Base-by-base conservation (phyloP, 2,888 invertebrate genomes). In the Dicroscelio sp. region DNA sequence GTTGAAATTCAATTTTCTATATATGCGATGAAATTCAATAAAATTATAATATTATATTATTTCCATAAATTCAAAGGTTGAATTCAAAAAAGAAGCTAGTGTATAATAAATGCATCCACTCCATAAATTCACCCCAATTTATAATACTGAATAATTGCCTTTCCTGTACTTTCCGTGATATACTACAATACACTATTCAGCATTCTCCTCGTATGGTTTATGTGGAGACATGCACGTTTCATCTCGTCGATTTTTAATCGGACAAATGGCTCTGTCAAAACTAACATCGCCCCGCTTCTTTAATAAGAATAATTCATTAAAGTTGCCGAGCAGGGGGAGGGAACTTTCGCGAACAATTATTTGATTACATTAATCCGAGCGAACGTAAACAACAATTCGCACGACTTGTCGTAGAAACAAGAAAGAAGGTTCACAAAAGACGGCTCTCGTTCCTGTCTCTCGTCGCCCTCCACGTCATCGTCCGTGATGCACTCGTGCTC, bases 301-400 rank as follows among this genome's bases (percentile, higher is more conserved):
- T 86, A 71, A 71, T 86, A 75, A 86, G 38, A 71, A 71, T 79
- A 79, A 79, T 86, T 79, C 71, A 79, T 86, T 38, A 79, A 78
- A 86, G 38, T 31, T 52, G 67, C 63, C 35, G 52, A 60, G 63
- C 35, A 78, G 65, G 14, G n/a, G n/a, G n/a, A n/a, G n/a, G n/a
- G n/a, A n/a, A 73, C 23, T 35, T 48, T 52, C n/a, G 55, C 20
- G 79, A 31, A 63, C 79, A 79, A 79, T 86, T 52, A 79, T 86
- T 80, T 65, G 75, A 83, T 80, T 88, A 91, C 84, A 48, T 80
- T 79, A 86, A 90, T 87, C 76, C 73, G 43, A 67, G 73, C 35
- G 30, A 86, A 86, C 52, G 78, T 71, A 71, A 86, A 85, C 67
- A 71, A 60, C 33, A 86, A 58, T 33, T 43, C 71, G 33, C 76